Evolutionary conservation across 2,888 invertebrate genomes (phyloP), one percentile per base, ranked within the genome.

Genomic region (Dolichomitus sp.): DNA sequence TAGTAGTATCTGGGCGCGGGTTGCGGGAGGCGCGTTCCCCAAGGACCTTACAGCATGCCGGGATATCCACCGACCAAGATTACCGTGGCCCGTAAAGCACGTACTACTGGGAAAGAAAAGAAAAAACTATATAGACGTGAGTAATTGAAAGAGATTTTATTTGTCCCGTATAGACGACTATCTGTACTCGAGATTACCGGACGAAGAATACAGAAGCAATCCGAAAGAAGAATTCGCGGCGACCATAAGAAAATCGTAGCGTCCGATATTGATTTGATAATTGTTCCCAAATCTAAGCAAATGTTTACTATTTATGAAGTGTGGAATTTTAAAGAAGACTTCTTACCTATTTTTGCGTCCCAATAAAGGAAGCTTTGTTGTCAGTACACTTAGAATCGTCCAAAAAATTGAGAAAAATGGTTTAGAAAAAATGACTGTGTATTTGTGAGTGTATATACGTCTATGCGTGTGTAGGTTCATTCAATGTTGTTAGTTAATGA

Each of bases 121-220:
- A 59, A 70, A 57, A 23, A 73, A 70, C 45, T 70, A 76, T 77
- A 80, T 80, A 83, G 85, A 86, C 81, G 85, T 77, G 84, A 88
- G 89, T 91, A 91, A 92, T 92, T 91, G 91, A 92, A 92, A 90
- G 88, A 87, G 88, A 91, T 91, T 89, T 90, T 85, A 88, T 86
- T 84, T 83, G 84, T 77, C 77, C 84, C 30, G 11, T 54, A 75
- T n/a, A 45, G 27, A 68, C 68, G 61, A 75, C 52, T 69, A 63
- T 23, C 30, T 57, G 45, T 73, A 14, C 23, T 23, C 48, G 37
- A 63, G 33, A 65, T 70, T 57, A 40, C 70, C 45, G 17, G 1
- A 50, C 33, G 27, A 4, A 37, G 37, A 30, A 33, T 50, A 11
- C 33, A 17, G 1, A 30, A 17, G 9, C 48, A 50, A 14, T 66